Evolutionary conservation across 2,113 vertebrate species (phyloP).

Genomic region (Regulus satrapa): DNA sequence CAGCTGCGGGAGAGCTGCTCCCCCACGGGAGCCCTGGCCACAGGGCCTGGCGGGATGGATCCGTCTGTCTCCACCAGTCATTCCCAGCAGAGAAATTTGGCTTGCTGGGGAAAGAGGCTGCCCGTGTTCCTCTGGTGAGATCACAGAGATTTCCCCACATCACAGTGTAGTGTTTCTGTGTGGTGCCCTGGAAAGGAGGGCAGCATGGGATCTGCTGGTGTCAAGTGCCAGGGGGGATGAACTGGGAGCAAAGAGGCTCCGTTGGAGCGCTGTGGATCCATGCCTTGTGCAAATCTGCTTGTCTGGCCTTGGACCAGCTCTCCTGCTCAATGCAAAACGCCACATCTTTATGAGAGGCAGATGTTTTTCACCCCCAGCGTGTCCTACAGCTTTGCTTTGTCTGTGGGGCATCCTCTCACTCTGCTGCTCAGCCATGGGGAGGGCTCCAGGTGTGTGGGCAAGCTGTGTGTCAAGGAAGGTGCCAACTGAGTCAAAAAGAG

Average conservation of each 20-base stretch:
- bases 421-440: accelerated
- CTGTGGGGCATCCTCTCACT: background rate
- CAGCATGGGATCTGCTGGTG: background rate
- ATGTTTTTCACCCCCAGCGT: background rate
- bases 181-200: background rate
- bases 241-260: accelerated
- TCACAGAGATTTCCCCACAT: background rate
- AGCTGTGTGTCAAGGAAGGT: background rate
- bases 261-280: accelerated
- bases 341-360: background rate
- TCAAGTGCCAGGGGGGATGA: background rate
- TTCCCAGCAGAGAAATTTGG: background rate
- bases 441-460: background rate
- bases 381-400: background rate
- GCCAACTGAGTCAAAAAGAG: background rate
- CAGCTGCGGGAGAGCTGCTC: background rate
- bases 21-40: background rate
- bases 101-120: background rate
- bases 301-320: background rate
- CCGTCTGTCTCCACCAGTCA: background rate
- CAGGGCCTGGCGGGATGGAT: too few species aligned
- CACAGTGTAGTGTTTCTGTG: background rate
- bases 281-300: background rate
- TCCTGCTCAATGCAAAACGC: background rate
- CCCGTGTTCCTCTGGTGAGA: background rate